These are phyloP conservation scores for Catharus minimus DNA, from an alignment of 2,113 vertebrate species.

Conservation along the genomic window DNA sequence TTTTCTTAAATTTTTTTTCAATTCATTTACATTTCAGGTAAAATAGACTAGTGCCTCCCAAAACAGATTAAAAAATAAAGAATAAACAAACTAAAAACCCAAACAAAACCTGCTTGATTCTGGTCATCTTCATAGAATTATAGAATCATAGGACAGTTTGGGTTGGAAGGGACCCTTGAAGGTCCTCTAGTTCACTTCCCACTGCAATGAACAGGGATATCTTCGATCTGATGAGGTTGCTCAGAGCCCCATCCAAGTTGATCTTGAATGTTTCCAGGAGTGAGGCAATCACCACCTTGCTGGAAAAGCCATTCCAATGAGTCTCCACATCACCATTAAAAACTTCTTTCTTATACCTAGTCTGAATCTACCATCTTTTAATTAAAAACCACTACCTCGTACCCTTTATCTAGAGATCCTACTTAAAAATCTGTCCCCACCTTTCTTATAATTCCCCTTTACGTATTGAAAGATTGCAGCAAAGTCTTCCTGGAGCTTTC, in stretches of 20 bases:
- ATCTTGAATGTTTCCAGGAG: not conserved
- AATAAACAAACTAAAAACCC: not conserved
- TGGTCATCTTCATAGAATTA: not conserved
- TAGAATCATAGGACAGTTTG: not conserved
- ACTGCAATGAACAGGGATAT: not conserved
- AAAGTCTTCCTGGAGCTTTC: not conserved
- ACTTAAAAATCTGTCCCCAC: not conserved
- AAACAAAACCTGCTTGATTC: not conserved
- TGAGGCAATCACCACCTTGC: not conserved
- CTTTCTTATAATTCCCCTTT: not conserved
- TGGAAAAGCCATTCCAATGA: not conserved
- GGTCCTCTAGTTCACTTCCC: not conserved
- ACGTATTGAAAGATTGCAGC: not conserved
- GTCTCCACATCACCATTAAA: not conserved
- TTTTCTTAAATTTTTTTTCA: not conserved
- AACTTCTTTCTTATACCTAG: not conserved
- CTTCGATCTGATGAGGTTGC: not conserved
- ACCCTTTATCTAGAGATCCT: not conserved
- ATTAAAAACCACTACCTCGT: accelerated
- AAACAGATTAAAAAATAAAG: not conserved
- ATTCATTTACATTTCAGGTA: not conserved
- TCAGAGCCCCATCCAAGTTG: not conserved
- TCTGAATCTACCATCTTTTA: not conserved
- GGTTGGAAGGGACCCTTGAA: not conserved
- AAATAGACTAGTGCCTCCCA: not conserved